phyloP scores from a whole-genome alignment of 2,888 invertebrate genomes.

The Luperina nickerlii region DNA sequence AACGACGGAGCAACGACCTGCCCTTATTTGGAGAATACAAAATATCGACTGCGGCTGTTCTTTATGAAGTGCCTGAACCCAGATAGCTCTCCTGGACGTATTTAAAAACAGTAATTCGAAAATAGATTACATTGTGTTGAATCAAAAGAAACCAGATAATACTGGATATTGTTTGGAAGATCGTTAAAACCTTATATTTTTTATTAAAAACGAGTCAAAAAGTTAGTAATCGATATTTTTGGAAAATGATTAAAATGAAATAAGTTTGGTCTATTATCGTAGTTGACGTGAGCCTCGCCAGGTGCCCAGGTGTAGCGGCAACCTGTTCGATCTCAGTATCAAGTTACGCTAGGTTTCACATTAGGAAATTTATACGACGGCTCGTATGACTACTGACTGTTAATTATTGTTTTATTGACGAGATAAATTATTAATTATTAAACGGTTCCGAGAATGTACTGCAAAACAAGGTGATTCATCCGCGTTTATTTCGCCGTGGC shows the following conservation, averaged over 20 bases:
- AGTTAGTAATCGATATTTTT: conserved; percentile 76
- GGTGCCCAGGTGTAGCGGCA: conserved; percentile 87
- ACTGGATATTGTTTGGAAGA: conserved; percentile 27
- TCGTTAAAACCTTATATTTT: conserved; percentile 35
- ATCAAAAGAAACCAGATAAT: conserved; percentile 27
- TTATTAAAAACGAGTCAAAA: conserved; percentile 38
- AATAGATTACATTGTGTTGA: conserved; percentile 10
- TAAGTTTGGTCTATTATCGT: conserved; percentile 83
- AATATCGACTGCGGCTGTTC: conserved; percentile 72
- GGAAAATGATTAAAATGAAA: conserved; percentile 76
- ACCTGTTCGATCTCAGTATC: conserved; percentile 84
- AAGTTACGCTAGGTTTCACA: conserved; percentile 89
- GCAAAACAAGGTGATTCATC: conserved; percentile 90
- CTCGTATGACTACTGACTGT: conserved; percentile 88
- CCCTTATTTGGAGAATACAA: conserved; percentile 86
- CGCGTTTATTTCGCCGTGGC: conserved; percentile 76
- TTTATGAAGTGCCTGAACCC: conserved; percentile 65
- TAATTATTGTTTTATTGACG: conserved; percentile 88
- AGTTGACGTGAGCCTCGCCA: conserved; percentile 82
- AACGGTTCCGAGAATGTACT: conserved; percentile 86
- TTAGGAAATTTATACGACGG: conserved; percentile 89
- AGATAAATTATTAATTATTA: conserved; percentile 88
- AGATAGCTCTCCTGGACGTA: conserved; percentile 32
- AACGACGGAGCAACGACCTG: conserved; percentile 83
- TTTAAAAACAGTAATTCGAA: conserved; percentile 32